A percentile compares a stretch with the other conserved stretches of the same genome.
phyloP scores from a whole-genome alignment of 1,140 invertebrate species.

The Brachionus rotundiformis region DNA sequence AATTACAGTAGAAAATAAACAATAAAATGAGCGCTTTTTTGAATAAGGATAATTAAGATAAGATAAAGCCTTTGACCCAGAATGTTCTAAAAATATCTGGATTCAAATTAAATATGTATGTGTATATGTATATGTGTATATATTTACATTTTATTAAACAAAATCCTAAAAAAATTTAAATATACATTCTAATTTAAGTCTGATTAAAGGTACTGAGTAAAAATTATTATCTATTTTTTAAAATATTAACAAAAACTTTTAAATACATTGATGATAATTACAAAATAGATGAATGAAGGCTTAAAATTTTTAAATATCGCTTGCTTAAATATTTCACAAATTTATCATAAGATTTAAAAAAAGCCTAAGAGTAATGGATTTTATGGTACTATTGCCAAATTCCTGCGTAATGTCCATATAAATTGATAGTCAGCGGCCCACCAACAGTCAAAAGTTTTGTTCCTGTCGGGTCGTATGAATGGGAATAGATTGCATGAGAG shows the following conservation, averaged over 20 bases:
- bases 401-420: conserved; percentile 81
- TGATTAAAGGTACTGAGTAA: neutral
- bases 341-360: conserved; percentile 2
- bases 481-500: conserved; percentile 83
- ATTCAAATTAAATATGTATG: too few relatives aligned
- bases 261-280: conserved; percentile 16
- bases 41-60: conserved; percentile 9
- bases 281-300: neutral
- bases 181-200: conserved; percentile 20
- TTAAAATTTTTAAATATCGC: conserved; percentile 16
- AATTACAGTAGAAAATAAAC: conserved; percentile 23
- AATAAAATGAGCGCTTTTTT: neutral
- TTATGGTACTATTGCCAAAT: conserved; percentile 70
- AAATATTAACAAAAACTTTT: conserved; percentile 17
- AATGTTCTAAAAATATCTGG: neutral
- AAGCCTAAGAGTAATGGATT: neutral
- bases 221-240: conserved; percentile 3
- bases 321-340: conserved; percentile 20
- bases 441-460: conserved; percentile 88
- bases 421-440: conserved; percentile 82
- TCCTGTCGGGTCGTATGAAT: conserved; percentile 87
- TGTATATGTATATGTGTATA: too few relatives aligned
- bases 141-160: conserved; percentile 22
- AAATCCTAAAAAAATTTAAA: conserved; percentile 18
- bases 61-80: neutral